Evolutionary conservation across 2,113 vertebrate genomes (phyloP), one percentile per base, ranked within the genome.

Genomic region (Plestiodon gilberti): DNA sequence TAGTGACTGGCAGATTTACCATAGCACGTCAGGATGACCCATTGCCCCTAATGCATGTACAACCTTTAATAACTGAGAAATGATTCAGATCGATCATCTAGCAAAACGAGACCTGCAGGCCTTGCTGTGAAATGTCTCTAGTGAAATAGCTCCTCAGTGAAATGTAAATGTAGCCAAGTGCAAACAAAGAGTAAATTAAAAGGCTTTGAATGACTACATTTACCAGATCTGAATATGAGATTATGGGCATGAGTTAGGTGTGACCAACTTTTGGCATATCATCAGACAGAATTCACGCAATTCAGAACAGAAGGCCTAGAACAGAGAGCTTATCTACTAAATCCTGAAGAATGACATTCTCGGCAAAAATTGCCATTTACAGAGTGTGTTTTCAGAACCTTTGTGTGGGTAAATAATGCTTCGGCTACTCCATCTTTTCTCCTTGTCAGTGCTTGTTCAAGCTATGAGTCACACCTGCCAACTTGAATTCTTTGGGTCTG

Each of bases 391-490:
- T 84, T 48, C 10, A 59, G 62, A 59, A 28, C 20, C 61, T 40
- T 74, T 22, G 25, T n/a, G 6, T 81, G 38, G 78, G n/a, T 57
- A 82, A 85, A 77, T 73, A 40, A 62, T 83, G 64, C 17, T 65
- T 28, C 61, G 52, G 57, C 84, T 57, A 40, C 15, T 35, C 73
- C 59, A 38, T 75, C 64, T 52, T 38, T 86, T 71, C 30, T 18
- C 25, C 55, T 77, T 82, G 43, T 57, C 67, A 83, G 15, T 8
- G 22, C 48, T 86, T 48, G 22, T 86, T 79, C 38, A 40, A 74
- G 11, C 59, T 73, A 57, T 67, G 38, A 86, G 75, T 86, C 84
- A 82, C 22, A 74, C 59, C 80, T 83, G 80, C 57, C 83, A 79
- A 57, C 80, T 74, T 38, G 40, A 22, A 59, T 79, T 81, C 61